Conservation (phyloP, 2,113 vertebrate genomes). For the Cyprinodon brontotheroides region DNA sequence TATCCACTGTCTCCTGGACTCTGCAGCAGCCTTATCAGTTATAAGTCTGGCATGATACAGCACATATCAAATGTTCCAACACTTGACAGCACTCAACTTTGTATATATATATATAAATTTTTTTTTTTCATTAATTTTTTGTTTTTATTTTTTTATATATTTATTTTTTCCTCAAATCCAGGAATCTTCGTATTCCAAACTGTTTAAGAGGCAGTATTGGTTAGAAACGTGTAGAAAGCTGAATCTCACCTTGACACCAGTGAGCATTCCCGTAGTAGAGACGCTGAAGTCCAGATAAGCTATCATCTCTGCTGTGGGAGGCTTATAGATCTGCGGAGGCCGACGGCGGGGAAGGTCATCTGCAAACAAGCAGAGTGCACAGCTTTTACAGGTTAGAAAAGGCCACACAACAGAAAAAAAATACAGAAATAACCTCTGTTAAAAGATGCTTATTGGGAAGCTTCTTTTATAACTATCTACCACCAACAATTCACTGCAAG, state of each 20-base stretch:
- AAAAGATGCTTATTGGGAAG: neutral
- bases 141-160: too few relatives aligned
- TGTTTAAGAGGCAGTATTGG: too few relatives aligned
- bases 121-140: too few relatives aligned
- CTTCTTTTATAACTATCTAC: neutral
- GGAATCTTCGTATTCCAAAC: neutral
- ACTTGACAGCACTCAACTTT: too few relatives aligned
- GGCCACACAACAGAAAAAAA: neutral
- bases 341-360: slow-evolving; percentile 95
- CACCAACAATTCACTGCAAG: neutral
- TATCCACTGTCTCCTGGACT: too few relatives aligned
- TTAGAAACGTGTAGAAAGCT: neutral
- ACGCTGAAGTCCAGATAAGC: slow-evolving; percentile 98
- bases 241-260: slow-evolving; percentile 90
- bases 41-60: too few relatives aligned
- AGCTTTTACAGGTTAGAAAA: slow-evolving; percentile 3
- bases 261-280: slow-evolving; percentile 98
- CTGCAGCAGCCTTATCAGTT: too few relatives aligned
- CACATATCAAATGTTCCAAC: too few relatives aligned
- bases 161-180: neutral
- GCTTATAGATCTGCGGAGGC: slow-evolving; percentile 91
- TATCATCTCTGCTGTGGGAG: slow-evolving; percentile 95
- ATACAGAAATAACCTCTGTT: neutral
- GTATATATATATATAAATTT: too few relatives aligned
- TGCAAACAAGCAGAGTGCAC: slow-evolving; percentile 55